Evolutionary conservation across 2,888 invertebrate genomes (phyloP), one percentile per base, ranked within the genome.

Genomic region (Drosophila monieri): DNA sequence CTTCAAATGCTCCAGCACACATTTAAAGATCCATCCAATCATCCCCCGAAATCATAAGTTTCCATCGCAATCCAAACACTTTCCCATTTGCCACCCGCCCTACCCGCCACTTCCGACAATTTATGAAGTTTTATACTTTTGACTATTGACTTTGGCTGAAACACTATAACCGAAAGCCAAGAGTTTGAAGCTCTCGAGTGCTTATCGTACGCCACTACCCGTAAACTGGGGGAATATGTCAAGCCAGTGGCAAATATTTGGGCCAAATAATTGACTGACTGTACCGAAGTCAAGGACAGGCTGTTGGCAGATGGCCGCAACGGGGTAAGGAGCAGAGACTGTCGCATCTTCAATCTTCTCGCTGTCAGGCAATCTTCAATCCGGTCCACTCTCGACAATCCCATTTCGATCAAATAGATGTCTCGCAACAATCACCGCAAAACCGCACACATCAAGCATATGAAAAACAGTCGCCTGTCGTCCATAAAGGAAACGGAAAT

Each of bases 401-500:
- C 58, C 69, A 68, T 58, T 68, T 68, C 69, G 52, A 67, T 67
- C 58, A 52, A 68, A 56, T 68, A 58, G 51, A 59, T 69, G 70
- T 80, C 86, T 80, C 86, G 72, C 72, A 77, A 75, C 84, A 77
- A 72, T 75, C 68, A 71, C 73, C 73, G 57, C 70, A 81, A 65
- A 64, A 79, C 77, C 85, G 55, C 75, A 81, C 67, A 72, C 85
- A 81, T 65, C 83, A 79, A 76, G 75, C 77, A 62, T 67, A 73
- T 77, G 74, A 64, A 75, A 75, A 75, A 77, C 70, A 61, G 65
- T 53, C 37, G 52, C 23, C 52, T 48, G 51, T 68, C 68, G 83
- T 68, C 86, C 55, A 51, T 52, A 55, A 57, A 58, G 69, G 76
- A 75, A 87, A 61, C 88, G 88, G 88, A 85, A 87, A 85, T 81